Evolutionary conservation across 2,113 vertebrate species (phyloP).

Genomic region (Uria aalge): DNA sequence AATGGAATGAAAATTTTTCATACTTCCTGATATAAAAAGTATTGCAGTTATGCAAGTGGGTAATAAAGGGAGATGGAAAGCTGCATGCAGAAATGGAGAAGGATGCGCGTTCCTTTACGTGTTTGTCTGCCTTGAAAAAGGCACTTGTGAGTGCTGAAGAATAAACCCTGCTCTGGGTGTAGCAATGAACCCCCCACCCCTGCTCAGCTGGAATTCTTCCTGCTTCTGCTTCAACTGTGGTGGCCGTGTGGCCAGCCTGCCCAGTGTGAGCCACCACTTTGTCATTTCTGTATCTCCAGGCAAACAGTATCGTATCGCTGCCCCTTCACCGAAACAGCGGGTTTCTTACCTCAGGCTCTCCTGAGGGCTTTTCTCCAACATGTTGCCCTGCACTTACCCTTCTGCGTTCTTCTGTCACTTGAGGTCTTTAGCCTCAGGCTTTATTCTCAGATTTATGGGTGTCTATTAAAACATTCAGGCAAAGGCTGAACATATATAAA

Average conservation of each 20-base stretch:
- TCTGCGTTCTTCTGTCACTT: not conserved
- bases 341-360: not conserved
- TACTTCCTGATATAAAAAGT: not conserved
- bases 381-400: not conserved
- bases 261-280: rapidly evolving
- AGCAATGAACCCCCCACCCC: not conserved
- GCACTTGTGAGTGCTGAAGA: not conserved
- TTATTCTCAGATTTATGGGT: not conserved
- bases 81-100: not conserved
- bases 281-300: not conserved
- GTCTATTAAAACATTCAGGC: not conserved
- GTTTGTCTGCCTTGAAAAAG: not conserved
- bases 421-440: not conserved
- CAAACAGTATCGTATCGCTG: rapidly evolving
- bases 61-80: not conserved
- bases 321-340: not conserved
- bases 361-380: not conserved
- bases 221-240: not conserved
- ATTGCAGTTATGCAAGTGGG: not conserved
- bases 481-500: not conserved
- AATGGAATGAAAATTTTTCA: not conserved
- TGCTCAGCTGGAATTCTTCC: not conserved
- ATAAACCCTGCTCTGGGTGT: not conserved
- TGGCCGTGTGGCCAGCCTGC: not conserved
- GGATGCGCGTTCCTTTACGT: not conserved